Base-by-base conservation (phyloP, 2,797 vertebrate genomes). In the Sebastes matsubarae region DNA sequence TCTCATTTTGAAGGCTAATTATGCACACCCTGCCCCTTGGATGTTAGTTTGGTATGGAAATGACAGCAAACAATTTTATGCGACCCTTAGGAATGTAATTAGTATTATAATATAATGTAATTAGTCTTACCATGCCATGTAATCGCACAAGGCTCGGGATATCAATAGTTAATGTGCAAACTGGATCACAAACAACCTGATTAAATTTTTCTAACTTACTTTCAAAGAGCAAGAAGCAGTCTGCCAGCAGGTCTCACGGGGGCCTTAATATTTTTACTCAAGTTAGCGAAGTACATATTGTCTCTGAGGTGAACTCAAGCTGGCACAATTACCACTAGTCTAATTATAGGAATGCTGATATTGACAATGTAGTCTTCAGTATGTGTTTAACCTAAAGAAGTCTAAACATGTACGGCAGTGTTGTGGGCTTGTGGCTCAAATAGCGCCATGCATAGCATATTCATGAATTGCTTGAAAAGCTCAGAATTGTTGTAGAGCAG, bases 161-260 rank as follows among this genome's bases (percentile, higher is more conserved):
- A 87, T 91, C 79, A 91, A 90, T 88, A 89, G 90, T 92, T 92
- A 90, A 92, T 90, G 75, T 73, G 81, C 77, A 89, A 92, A 91
- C 83, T 92, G 83, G 85, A 89, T 92, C 89, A 90, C 77, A 93
- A 94, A 91, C 87, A 92, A 89, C 81, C 86, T 88, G 89, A 94
- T 92, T 93, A 82, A 24, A 87, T 86, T 85, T 87, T 90, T 79
- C 72, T 72, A 73, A 79, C 81, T 88, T 83, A 73, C 79, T 92
- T 90, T 91, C 75, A 87, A 83, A 88, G 88, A 89, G 84, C 85
- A 68, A 63, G 84, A 72, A 88, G 83, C 80, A 84, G 88, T 79
- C 85, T 90, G 84, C 83, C 89, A 83, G 87, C 73, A 77, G 58
- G 84, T 90, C 88, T 89, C 90, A 54, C 58, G 57, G 91, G 86